Base-by-base conservation (phyloP, 2,888 invertebrate genomes). In the Cryptocephalus moraei region DNA sequence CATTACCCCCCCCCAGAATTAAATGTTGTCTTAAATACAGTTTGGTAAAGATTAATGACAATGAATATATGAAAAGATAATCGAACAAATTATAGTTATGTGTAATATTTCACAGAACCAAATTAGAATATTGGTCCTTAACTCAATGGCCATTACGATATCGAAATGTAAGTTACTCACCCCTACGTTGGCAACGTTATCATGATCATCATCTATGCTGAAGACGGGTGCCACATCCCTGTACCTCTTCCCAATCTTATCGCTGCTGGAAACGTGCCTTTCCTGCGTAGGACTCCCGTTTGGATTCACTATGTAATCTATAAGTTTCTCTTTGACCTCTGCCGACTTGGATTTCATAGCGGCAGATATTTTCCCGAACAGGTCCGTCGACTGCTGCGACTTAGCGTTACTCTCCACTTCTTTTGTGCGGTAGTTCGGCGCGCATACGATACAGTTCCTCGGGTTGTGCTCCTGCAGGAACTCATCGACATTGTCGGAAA, bases 291-390 rank as follows among this genome's bases (percentile, higher is more conserved):
- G 70, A 48, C 57, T 61, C 38, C 68, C 72, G 44, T 81, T 81
- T 1, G 91, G 89, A 75, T 93, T 94, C 0, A 91, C 91, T 56
- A 95, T 94, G 63, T 94, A 94, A 69, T 93, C 94, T 56, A 91
- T 82, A 45, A 96, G 70, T 72, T 88, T 92, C 32, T 86, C 93
- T 67, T 89, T 94, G 11, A 96, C 87, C 71, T 91, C 92, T 46
- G 88, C 89, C 41, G 92, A 87, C 70, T 93, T 94, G 3, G 84
- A 79, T 72, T 86, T 92, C 81, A 95, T 87, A 8, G 86, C 92
- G 39, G 86, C 81, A 9, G 89, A 88, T 45, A 90, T 79, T 70
- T 88, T 89, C 43, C 88, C 86, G 60, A 90, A 86, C 44, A 90
- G 67, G 73, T 89, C 89, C 38, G 77, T 76, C 1, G 81, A 77